These are phyloP conservation scores for Patella pellucida DNA, from an alignment of 2,888 invertebrate genomes.

Conservation along the genomic window DNA sequence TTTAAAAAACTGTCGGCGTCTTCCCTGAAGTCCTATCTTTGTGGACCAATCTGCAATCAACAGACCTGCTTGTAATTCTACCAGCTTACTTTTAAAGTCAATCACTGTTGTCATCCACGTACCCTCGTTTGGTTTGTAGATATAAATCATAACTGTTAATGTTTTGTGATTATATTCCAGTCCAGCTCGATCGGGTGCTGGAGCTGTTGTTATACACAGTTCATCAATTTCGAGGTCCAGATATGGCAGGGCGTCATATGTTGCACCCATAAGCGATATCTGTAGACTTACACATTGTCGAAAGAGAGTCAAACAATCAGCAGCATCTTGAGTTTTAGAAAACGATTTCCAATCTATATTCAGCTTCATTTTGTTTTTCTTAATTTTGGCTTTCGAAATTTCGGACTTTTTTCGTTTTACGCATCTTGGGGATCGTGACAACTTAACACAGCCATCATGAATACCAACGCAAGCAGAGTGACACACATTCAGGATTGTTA, in stretches of 20 bases:
- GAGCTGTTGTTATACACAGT: conserved; percentile 14
- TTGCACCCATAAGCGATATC: conserved; percentile 15
- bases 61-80: conserved; percentile 16
- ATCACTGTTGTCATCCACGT: conserved; percentile 19
- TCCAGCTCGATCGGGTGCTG: conserved; percentile 24
- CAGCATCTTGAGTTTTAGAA: conserved; percentile 17
- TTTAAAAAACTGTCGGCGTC: too few relatives aligned
- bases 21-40: too few relatives aligned
- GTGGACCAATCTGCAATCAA: conserved; percentile 16
- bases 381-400: too few relatives aligned
- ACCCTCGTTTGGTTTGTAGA: conserved; percentile 17
- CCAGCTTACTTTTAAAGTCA: conserved; percentile 23
- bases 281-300: conserved; percentile 15
- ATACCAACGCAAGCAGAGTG: too few relatives aligned
- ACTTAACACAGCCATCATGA: too few relatives aligned
- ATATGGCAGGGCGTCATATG: conserved; percentile 24
- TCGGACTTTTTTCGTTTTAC: too few relatives aligned
- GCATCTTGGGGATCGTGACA: too few relatives aligned
- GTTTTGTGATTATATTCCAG: conserved; percentile 17
- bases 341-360: conserved; percentile 26
- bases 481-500: too few relatives aligned
- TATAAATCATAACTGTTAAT: conserved; percentile 24
- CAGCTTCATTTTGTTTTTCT: conserved; percentile 13
- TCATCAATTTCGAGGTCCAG: conserved; percentile 25
- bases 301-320: conserved; percentile 17